A percentile compares a stretch with the other conserved stretches of the same genome.
These are phyloP conservation scores for Telmatherina bonti DNA, from an alignment of 2,797 vertebrate genomes.

Conservation along the genomic window DNA sequence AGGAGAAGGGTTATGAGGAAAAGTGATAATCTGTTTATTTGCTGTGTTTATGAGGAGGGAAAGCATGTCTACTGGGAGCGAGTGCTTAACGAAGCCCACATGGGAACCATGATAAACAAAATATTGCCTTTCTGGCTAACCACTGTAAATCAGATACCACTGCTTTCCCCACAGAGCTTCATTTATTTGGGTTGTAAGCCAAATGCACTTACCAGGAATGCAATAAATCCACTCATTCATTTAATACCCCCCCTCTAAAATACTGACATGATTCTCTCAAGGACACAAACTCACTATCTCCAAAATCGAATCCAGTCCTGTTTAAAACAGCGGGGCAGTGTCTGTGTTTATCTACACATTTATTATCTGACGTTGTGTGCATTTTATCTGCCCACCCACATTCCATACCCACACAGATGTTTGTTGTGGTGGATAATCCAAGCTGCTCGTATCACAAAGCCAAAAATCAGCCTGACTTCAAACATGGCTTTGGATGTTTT, in stretches of 20 bases:
- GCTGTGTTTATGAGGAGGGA: constrained; percentile 48
- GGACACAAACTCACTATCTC: constrained; percentile 38
- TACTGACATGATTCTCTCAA: constrained; percentile 57
- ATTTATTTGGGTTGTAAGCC: constrained; percentile 65
- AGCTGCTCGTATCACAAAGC: background rate
- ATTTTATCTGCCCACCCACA: background rate
- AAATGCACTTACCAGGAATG: constrained; percentile 62
- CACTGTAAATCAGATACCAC: constrained; percentile 63
- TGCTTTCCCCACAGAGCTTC: constrained; percentile 34
- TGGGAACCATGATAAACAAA: constrained; percentile 61
- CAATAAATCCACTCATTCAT: constrained; percentile 59
- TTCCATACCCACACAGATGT: background rate
- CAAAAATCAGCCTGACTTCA: background rate
- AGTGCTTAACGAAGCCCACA: constrained; percentile 53
- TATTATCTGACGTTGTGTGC: constrained; percentile 9
- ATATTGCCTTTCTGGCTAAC: constrained; percentile 58
- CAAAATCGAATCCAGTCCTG: constrained; percentile 24
- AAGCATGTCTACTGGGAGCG: constrained; percentile 33
- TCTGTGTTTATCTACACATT: constrained; percentile 9
- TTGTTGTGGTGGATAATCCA: constrained; percentile 1
- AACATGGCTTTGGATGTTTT: background rate
- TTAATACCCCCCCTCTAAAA: constrained; percentile 42
- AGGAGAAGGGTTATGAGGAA: constrained; percentile 43
- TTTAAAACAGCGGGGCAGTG: background rate
- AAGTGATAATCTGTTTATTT: constrained; percentile 37